Conservation (phyloP, 1,140 invertebrate species). For the Oreohelix idahoensis region DNA sequence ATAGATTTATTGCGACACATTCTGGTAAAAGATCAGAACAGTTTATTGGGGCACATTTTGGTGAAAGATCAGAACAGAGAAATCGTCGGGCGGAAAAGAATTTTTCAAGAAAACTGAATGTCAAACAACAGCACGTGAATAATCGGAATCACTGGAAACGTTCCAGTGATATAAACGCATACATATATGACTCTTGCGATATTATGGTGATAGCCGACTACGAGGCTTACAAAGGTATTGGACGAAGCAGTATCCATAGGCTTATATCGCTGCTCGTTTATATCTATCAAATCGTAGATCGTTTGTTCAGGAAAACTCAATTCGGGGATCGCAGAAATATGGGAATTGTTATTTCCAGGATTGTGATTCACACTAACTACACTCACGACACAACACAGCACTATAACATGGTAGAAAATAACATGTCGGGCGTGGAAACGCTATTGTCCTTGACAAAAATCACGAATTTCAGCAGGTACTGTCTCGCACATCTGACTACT, state of each 20-base stretch:
- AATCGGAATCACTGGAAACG: neutral
- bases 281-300: neutral
- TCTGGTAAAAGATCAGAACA: too few species aligned
- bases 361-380: neutral
- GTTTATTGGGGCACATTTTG: too few species aligned
- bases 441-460: neutral
- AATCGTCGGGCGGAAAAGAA: neutral
- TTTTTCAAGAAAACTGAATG: neutral
- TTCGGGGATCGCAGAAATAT: neutral
- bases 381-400: neutral
- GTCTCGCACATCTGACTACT: neutral
- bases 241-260: neutral
- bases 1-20: too few species aligned
- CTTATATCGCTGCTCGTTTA: neutral
- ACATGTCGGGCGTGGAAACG: neutral
- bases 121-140: neutral
- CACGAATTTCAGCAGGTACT: neutral
- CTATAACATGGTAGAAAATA: neutral
- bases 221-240: neutral
- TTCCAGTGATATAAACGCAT: neutral
- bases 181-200: neutral
- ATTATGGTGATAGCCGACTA: neutral
- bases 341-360: neutral
- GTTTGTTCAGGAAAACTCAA: neutral
- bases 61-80: too few species aligned